Base-by-base conservation (phyloP, 2,113 vertebrate species). In the Entomyzon cyanotis region DNA sequence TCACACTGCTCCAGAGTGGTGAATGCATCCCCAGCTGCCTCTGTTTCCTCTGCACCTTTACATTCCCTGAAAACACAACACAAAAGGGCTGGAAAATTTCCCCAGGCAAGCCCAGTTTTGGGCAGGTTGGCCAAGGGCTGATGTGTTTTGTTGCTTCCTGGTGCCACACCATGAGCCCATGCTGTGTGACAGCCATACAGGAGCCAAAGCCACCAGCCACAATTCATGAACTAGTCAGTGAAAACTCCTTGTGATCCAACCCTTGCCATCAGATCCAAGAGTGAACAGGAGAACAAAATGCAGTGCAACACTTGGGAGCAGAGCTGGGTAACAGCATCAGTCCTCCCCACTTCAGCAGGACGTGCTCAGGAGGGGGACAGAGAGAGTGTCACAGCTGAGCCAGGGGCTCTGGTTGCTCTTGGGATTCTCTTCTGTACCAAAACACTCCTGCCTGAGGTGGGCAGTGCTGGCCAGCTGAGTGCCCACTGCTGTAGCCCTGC, bases 101-200 rank as follows among this genome's bases (percentile, higher is more conserved):
- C 27, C 15, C 0, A 5, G 55, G 15, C 33, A 64, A 31, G 63
- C 1, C 41, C 12, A 7, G 1, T 3, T 16, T 18, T 3, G 44
- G 39, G 31, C 1, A 11, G 74, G 12, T 33, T 59, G 41, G 9
- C 63, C 42, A 11, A 35, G 59, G 39, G n/a, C 60, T 42, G 75
- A 7, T 41, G 30, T 9, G 30, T 60, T n/a, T 47, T 58, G 7
- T 15, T 27, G 41, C 92, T 46, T 44, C 37, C 47, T 4, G 4
- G 17, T 65, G 71, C 42, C 11, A 5, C 0, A 7, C 23, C 33
- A 3, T 0, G 15, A 71, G 70, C 49, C 73, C 0, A 1, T 2
- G 3, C 62, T 14, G 41, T 24, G 52, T 25, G 12, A 49, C 39
- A 68, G 81, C 64, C 18, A 1, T 16, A 20, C 15, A 65, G 68